Evolutionary conservation across 2,888 invertebrate species (phyloP).

Genomic region (Orgyia antiqua): DNA sequence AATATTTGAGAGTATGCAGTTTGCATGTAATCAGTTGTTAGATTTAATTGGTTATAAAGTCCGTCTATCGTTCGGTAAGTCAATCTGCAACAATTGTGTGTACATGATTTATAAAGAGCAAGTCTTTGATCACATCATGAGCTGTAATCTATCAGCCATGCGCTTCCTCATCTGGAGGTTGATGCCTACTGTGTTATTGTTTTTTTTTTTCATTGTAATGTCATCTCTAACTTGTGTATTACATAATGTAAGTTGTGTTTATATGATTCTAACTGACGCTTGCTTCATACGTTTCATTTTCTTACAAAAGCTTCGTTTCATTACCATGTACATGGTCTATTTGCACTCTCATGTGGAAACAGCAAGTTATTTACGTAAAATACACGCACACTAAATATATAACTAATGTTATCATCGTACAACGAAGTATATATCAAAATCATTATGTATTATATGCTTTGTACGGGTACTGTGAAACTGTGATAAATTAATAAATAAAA

Average conservation of each 20-base stretch:
- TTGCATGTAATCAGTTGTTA: conserved; percentile 8
- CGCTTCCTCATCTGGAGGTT: conserved; percentile 42
- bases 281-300: conserved; percentile 40
- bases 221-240: conserved; percentile 16
- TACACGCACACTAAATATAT: not conserved
- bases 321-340: conserved; percentile 34
- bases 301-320: conserved; percentile 35
- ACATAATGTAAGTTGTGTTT: conserved; percentile 37
- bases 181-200: conserved; percentile 29
- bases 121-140: conserved; percentile 51
- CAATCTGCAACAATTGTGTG: conserved; percentile 54
- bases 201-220: conserved; percentile 28
- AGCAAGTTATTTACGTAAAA: conserved; percentile 16
- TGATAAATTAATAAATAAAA: no score
- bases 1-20: conserved; percentile 32
- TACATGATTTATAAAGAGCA: conserved; percentile 40
- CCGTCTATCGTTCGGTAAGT: conserved; percentile 50
- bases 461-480: no score
- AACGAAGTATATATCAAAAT: not conserved
- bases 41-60: conserved; percentile 17
- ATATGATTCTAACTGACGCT: conserved; percentile 41
- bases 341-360: conserved; percentile 30
- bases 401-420: not conserved
- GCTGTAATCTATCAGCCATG: conserved; percentile 47
- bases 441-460: no score